phyloP scores from a whole-genome alignment of 2,113 vertebrate species.

The Galemys pyrenaicus region DNA sequence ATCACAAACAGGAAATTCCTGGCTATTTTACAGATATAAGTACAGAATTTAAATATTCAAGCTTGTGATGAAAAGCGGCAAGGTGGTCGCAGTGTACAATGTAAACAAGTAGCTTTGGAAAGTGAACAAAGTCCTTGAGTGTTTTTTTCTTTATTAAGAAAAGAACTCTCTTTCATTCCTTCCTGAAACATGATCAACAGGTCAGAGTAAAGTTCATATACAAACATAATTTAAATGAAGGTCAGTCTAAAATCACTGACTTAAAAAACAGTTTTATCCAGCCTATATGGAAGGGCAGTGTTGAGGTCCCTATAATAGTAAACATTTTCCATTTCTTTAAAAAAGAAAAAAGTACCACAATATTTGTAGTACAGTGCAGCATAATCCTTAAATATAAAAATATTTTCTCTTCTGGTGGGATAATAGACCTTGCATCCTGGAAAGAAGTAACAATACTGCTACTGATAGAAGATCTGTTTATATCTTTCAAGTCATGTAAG shows the following conservation, averaged over 20 bases:
- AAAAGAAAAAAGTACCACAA: constrained; percentile 94
- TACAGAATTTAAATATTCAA: constrained; percentile 99
- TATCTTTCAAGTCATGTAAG: constrained; percentile 96
- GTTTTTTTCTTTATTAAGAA: constrained; percentile 87
- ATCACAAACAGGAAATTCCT: constrained; percentile 90
- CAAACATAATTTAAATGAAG: constrained; percentile 89
- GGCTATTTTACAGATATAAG: constrained; percentile 93
- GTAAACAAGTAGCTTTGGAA: constrained; percentile 99
- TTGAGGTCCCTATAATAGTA: constrained; percentile 93
- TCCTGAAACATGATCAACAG: constrained; percentile 87
- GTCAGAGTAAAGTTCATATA: constrained; percentile 87
- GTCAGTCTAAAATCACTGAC: constrained; percentile 91
- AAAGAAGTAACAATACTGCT: constrained; percentile 92
- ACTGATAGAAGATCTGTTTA: constrained; percentile 89
- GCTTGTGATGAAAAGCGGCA: constrained; percentile 93
- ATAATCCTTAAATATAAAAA: constrained; percentile 99
- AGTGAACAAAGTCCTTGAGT: constrained; percentile 93
- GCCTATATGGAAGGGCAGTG: constrained; percentile 94
- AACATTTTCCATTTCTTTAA: constrained; percentile 91
- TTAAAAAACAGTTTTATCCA: constrained; percentile 91
- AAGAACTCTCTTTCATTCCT: constrained; percentile 85
- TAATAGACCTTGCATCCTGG: constrained; percentile 90
- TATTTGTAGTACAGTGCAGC: constrained; percentile 91
- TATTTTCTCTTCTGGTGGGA: constrained; percentile 92
- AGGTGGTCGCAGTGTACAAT: constrained; percentile 94